Conservation (phyloP, 1,140 invertebrate genomes). For the Drosophila biarmipes region DNA sequence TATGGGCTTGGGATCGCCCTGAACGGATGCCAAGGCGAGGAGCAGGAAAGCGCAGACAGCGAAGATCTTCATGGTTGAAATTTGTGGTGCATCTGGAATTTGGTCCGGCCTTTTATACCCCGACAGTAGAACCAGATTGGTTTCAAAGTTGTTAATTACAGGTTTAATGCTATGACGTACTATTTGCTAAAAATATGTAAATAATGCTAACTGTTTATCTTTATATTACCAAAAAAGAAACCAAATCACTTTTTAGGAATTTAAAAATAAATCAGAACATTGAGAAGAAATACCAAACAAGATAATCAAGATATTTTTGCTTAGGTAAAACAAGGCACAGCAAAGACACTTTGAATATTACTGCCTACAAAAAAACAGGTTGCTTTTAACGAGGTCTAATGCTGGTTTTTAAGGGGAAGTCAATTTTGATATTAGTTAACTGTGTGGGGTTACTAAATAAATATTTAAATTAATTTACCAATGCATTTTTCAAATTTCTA, state of each 20-base stretch:
- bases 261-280: neutral
- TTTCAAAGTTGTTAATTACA: neutral
- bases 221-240: too few species aligned
- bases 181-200: neutral
- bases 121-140: neutral
- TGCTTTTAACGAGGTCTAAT: neutral
- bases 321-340: neutral
- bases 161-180: neutral
- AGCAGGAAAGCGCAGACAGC: constrained; percentile 4
- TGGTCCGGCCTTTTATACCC: constrained; percentile 1
- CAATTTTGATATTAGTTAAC: too few species aligned
- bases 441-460: too few species aligned
- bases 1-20: neutral
- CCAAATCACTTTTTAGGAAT: too few species aligned
- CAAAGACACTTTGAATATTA: neutral
- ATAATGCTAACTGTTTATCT: neutral
- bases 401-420: neutral
- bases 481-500: too few species aligned
- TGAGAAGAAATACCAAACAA: neutral
- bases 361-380: neutral
- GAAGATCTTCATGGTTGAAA: constrained; percentile 5
- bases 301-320: constrained; percentile 1
- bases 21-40: constrained; percentile 1
- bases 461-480: too few species aligned
- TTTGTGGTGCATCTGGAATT: neutral